Percentiles rank a stretch among this genome's conserved stretches.
Conservation (phyloP, 2,797 vertebrate genomes). For the Syngnathus acus region DNA sequence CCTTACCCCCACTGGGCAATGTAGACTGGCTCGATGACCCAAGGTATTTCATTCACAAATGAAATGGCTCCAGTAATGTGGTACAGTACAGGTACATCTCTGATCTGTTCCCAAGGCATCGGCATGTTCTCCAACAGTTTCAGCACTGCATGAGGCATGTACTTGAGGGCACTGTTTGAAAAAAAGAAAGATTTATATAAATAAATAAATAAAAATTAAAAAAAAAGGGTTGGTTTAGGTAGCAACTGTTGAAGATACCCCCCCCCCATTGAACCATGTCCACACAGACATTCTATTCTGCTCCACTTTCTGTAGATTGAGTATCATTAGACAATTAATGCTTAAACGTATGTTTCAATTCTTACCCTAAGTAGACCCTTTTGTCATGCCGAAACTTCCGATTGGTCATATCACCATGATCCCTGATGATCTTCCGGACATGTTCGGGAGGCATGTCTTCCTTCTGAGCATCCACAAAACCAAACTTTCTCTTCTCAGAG, state of each 20-base stretch:
- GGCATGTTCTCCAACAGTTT: slow-evolving; percentile 99
- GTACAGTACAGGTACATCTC: slow-evolving; percentile 94
- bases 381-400: slow-evolving; percentile 99
- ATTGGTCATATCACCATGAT: slow-evolving; percentile 99
- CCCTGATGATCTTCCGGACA: slow-evolving; percentile 96
- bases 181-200: too few species aligned
- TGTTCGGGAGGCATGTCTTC: slow-evolving; percentile 99
- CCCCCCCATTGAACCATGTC: not conserved
- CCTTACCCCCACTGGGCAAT: slow-evolving; percentile 96
- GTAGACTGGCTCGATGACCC: slow-evolving; percentile 98
- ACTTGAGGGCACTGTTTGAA: slow-evolving; percentile 84
- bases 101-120: slow-evolving; percentile 99
- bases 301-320: not conserved
- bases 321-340: not conserved
- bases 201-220: not conserved
- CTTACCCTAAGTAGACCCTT: slow-evolving; percentile 92
- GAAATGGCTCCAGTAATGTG: slow-evolving; percentile 99
- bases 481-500: slow-evolving; percentile 97
- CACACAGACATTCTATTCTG: too few species aligned
- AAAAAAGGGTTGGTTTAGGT: not conserved
- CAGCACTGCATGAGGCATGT: slow-evolving; percentile 97
- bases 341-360: slow-evolving; percentile 20
- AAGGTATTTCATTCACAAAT: slow-evolving; percentile 98
- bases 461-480: slow-evolving; percentile 98
- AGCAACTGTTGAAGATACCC: not conserved